A percentile compares a stretch with the other conserved stretches of the same genome.
Evolutionary conservation across 1,140 invertebrate genomes (phyloP).

Genomic region (Aphidius gifuensis): DNA sequence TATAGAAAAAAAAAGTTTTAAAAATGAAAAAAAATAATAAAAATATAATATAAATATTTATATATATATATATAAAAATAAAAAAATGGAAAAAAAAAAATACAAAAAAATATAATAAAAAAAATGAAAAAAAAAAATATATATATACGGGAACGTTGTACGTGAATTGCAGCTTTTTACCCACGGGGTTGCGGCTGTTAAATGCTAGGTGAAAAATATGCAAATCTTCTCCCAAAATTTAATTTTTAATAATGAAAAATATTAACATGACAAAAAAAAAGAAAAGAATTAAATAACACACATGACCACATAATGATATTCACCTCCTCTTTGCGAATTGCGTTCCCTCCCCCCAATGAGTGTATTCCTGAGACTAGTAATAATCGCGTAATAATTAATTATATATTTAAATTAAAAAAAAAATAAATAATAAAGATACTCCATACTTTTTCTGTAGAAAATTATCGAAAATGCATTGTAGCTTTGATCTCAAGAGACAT

Average conservation of each 20-base stretch:
- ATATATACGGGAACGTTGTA: not conserved
- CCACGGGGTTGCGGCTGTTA: no score
- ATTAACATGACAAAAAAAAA: constrained; percentile 4
- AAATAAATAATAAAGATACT: not conserved
- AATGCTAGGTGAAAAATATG: not conserved
- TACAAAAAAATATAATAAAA: constrained; percentile 3
- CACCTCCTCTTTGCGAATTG: no score
- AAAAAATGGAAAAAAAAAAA: constrained; percentile 14
- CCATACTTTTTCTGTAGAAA: constrained; percentile 32
- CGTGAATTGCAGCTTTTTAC: no score
- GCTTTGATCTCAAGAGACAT: constrained; percentile 36
- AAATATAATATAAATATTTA: constrained; percentile 6
- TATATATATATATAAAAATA: constrained; percentile 17
- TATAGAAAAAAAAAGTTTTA: constrained; percentile 2
- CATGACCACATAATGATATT: not conserved
- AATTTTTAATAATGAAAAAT: constrained; percentile 6
- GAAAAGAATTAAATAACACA: constrained; percentile 5
- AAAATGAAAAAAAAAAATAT: constrained; percentile 2
- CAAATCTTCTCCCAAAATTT: no score
- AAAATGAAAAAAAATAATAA: constrained; percentile 4
- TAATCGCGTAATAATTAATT: constrained; percentile 22
- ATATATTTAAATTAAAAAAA: constrained; percentile 14
- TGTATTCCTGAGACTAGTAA: no score
- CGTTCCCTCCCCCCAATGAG: no score
- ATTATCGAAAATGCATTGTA: constrained; percentile 35